Evolutionary conservation across 1,140 invertebrate genomes (phyloP).

Genomic region (Tetragonula clypearis): DNA sequence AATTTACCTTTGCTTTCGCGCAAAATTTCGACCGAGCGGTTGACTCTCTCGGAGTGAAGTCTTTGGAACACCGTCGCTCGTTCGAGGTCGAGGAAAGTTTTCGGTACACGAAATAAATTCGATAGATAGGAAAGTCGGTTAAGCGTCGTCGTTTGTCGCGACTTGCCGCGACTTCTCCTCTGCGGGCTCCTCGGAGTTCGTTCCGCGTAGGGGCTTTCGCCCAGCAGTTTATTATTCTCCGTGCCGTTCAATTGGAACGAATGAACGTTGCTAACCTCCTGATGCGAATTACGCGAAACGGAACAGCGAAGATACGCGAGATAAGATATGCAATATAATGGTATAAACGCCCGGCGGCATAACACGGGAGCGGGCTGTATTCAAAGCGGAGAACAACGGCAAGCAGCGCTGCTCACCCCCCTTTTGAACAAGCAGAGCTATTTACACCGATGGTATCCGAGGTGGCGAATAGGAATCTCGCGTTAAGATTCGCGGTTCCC

Average conservation of each 20-base stretch:
- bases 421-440: conserved; percentile 35
- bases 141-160: neutral
- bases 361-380: conserved; percentile 25
- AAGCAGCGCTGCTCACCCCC: neutral
- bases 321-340: conserved; percentile 31
- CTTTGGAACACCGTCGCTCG: neutral
- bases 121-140: conserved; percentile 1
- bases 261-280: neutral
- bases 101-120: conserved; percentile 28
- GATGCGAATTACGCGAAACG: conserved; percentile 35
- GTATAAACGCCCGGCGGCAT: conserved; percentile 25
- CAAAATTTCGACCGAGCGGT: conserved; percentile 14
- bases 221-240: neutral
- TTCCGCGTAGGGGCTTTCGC: neutral
- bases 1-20: conserved; percentile 52
- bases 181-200: neutral
- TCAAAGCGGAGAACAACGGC: conserved; percentile 30
- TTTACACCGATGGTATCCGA: conserved; percentile 55
- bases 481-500: conserved; percentile 48
- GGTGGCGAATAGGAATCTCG: conserved; percentile 54
- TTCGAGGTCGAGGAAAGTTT: neutral
- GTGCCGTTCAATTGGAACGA: conserved; percentile 19
- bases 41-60: neutral
- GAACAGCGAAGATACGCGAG: conserved; percentile 44
- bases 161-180: neutral